A percentile compares a stretch with the other conserved stretches of the same genome.
These are phyloP conservation scores for Anniella stebbinsi DNA, from an alignment of 2,797 vertebrate genomes.

Conservation along the genomic window DNA sequence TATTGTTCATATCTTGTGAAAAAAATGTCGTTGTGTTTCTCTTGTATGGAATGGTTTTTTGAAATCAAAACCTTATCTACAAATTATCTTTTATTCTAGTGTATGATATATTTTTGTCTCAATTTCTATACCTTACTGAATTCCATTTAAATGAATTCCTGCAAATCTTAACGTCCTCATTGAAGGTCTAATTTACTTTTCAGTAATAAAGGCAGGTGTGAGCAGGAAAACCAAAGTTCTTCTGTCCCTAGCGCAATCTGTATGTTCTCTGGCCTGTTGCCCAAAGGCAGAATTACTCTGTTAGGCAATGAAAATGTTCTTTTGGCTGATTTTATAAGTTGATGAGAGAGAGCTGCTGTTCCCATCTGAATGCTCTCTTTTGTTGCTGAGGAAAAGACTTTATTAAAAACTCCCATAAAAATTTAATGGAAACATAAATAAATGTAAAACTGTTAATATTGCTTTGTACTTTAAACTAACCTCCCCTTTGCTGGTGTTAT, in stretches of 20 bases:
- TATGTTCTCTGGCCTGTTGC: conserved; percentile 53
- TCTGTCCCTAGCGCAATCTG: conserved; percentile 38
- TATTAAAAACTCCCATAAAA: conserved; percentile 51
- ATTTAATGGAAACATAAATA: conserved; percentile 58
- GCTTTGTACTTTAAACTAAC: conserved; percentile 39
- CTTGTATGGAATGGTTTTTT: background rate
- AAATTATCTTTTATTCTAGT: background rate
- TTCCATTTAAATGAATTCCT: background rate
- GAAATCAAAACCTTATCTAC: background rate
- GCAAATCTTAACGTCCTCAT: background rate
- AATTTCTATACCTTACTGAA: background rate
- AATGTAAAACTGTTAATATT: conserved; percentile 55
- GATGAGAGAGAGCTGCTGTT: conserved; percentile 59
- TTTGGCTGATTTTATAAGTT: conserved; percentile 64
- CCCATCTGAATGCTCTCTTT: conserved; percentile 44
- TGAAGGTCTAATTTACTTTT: conserved; percentile 33
- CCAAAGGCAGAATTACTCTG: conserved; percentile 55
- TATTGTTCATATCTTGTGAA: background rate
- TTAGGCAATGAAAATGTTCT: conserved; percentile 58
- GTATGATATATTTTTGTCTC: background rate
- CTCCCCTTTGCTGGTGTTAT: background rate
- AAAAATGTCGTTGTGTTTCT: background rate
- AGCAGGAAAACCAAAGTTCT: conserved; percentile 24
- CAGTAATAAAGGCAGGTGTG: background rate
- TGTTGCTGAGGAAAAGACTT: conserved; percentile 59